Conservation (phyloP, 1,140 invertebrate genomes). For the Temnothorax nylanderi region DNA sequence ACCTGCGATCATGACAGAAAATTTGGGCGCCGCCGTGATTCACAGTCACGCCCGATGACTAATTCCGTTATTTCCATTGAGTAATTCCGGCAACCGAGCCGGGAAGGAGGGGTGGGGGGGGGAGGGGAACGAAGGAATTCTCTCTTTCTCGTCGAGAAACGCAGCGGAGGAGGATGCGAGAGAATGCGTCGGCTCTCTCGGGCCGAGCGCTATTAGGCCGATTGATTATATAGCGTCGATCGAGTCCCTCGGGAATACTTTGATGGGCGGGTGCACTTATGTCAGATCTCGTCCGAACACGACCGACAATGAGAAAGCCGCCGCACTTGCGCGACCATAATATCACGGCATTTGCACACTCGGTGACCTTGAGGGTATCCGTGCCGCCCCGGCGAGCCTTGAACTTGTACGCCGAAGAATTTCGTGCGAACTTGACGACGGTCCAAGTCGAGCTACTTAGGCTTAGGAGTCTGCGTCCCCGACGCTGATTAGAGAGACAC, state of each 20-base stretch:
- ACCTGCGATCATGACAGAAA: slow-evolving; percentile 36
- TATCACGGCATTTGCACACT: slow-evolving; percentile 77
- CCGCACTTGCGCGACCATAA: slow-evolving; percentile 68
- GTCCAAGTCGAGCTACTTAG: slow-evolving; percentile 32
- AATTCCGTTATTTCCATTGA: slow-evolving; percentile 70
- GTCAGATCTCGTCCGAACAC: slow-evolving; percentile 63
- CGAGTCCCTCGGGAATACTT: neutral
- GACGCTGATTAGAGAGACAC: neutral
- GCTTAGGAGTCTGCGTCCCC: neutral
- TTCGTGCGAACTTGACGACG: slow-evolving; percentile 60
- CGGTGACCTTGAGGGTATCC: slow-evolving; percentile 79
- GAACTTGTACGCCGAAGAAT: slow-evolving; percentile 80
- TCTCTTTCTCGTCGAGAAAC: neutral
- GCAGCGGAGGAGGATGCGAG: neutral
- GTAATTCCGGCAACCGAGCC: slow-evolving; percentile 10
- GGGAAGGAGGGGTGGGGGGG: no score
- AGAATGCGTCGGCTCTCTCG: neutral
- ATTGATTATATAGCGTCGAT: slow-evolving; percentile 25
- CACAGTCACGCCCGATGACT: slow-evolving; percentile 60
- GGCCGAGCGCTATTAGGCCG: slow-evolving; percentile 14
- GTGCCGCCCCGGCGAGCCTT: slow-evolving; percentile 75
- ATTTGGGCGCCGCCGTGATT: slow-evolving; percentile 65
- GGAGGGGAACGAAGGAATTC: slow-evolving; percentile 7
- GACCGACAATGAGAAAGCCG: slow-evolving; percentile 68
- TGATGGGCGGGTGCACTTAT: slow-evolving; percentile 40